Conservation (phyloP, 2,113 vertebrate genomes). For the Stegastes partitus region DNA sequence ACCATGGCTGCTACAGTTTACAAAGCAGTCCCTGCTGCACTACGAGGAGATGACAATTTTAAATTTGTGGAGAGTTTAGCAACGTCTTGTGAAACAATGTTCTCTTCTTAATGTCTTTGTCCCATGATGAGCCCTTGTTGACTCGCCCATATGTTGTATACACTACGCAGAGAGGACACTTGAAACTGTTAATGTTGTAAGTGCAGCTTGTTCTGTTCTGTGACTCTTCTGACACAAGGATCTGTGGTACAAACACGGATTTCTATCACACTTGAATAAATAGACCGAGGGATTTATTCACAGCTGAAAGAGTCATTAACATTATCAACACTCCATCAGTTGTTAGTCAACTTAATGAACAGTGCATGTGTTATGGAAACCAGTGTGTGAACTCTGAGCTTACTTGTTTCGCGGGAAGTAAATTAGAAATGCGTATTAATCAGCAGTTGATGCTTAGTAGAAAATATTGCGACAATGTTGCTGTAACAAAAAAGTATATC, state of each 20-base stretch:
- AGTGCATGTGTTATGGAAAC: constrained; percentile 1
- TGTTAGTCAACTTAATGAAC: constrained; percentile 25
- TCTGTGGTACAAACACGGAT: constrained; percentile 32
- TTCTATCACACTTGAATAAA: constrained; percentile 42
- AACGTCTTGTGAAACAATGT: constrained; percentile 13
- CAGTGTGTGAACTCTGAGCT: background rate
- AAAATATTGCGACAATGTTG: constrained; percentile 1
- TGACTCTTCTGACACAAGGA: constrained; percentile 28
- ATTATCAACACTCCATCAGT: constrained; percentile 10
- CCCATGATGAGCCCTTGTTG: constrained; percentile 58
- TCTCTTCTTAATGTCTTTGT: constrained; percentile 18
- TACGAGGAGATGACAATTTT: background rate
- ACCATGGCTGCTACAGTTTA: constrained; percentile 41
- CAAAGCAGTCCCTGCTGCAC: constrained; percentile 7
- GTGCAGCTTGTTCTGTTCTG: constrained; percentile 26
- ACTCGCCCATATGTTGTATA: constrained; percentile 46
- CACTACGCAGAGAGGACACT: constrained; percentile 47
- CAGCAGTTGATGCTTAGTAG: background rate
- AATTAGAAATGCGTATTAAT: background rate
- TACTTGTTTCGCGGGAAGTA: background rate
- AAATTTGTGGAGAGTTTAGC: background rate
- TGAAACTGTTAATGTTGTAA: constrained; percentile 63
- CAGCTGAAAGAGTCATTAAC: constrained; percentile 22
- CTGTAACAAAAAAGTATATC: background rate
- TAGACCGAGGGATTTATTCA: constrained; percentile 25